Base-by-base conservation (phyloP, 2,113 vertebrate genomes). In the Corythornis vintsioides region DNA sequence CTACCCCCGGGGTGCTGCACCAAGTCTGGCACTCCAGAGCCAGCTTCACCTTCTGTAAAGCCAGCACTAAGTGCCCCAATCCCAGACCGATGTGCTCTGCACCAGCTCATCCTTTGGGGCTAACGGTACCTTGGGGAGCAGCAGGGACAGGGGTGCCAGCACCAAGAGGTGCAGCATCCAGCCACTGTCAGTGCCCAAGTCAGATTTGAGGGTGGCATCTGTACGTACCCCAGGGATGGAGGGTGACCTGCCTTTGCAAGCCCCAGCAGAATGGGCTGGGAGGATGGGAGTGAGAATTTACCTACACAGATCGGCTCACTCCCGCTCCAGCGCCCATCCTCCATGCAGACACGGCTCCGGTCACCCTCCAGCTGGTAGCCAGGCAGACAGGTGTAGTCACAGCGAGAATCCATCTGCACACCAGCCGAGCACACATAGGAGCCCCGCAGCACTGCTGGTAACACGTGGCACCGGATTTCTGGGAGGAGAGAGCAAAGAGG, bases 341-440 rank as follows among this genome's bases (percentile, higher is more conserved):
- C 98, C 97, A 97, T 98, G 95, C 99, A 99, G 85, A 97, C 84
- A 17, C 99, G 98, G 2, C 98, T 98, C 60, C 96, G 98, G 69
- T 98, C 98, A 0, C 98, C 98, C 96, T 99, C 98, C 25, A 99
- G 96, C 88, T 98, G 97, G 95, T 99, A 99, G 19, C 99, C 99
- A 0, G 96, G 97, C 69, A 76, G 82, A 81, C 99, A 99, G 93
- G 96, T 96, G 93, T 99, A 99, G 83, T 98, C 98, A 21, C 99
- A 99, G 90, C 98, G 98, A 82, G 99, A 99, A 95, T 99, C 98
- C 91, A 98, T 98, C 92, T 98, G 92, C 47, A 98, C 97, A 3
- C 98, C 98, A 0, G 97, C 97, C 3, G 98, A 98, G 97, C 99
- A 99, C 59, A 92, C 96, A 89, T 99, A 99, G 33, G 97, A 98